Base-by-base conservation (phyloP, 2,888 invertebrate species). In the Drosophila histrio region DNA sequence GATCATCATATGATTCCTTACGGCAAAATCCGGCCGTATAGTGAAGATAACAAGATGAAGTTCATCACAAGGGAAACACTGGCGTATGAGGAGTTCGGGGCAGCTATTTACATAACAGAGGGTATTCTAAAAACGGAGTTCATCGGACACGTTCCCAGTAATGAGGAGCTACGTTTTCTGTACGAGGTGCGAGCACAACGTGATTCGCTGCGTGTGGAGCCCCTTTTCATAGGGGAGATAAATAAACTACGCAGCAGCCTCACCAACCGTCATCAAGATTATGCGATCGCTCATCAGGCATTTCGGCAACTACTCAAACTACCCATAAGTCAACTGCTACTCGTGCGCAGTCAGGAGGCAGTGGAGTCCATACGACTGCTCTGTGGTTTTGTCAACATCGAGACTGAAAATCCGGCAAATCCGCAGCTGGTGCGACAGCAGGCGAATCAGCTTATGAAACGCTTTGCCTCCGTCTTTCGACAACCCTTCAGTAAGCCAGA, bases 1-100 rank as follows among this genome's bases (percentile, higher is more conserved):
- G 77, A 63, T 3, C 30, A 0, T 0, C 19, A 38, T 1, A 7
- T 1, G 7, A 30, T 78, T 26, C 4, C 13, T 0, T 53, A 66
- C 3, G 0, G 4, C 2, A 64, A 67, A 36, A 58, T 81, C 5
- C 74, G 69, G 71, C 39, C 15, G 0, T 81, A 69, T 17, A 52
- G 47, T 19, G 43, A 56, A 0, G 7, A 11, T 11, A 44, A 15
- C 13, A 80, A 62, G 30, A 8, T 5, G 2, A 9, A 24, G 17
- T 77, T 61, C 7, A 22, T 69, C 11, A 77, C 68, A 1, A 9
- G 0, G 0, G 0, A 46, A 21, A 13, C 17, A 0, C 8, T 66
- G 24, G 6, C 41, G 0, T 38, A 52, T 21, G 26, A 36, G 3
- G 50, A 46, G 0, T 79, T 84, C 2, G 0, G 13, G 1, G 5